Evolutionary conservation across 1,140 invertebrate genomes (phyloP).

Genomic region (Lepidurus arcticus): DNA sequence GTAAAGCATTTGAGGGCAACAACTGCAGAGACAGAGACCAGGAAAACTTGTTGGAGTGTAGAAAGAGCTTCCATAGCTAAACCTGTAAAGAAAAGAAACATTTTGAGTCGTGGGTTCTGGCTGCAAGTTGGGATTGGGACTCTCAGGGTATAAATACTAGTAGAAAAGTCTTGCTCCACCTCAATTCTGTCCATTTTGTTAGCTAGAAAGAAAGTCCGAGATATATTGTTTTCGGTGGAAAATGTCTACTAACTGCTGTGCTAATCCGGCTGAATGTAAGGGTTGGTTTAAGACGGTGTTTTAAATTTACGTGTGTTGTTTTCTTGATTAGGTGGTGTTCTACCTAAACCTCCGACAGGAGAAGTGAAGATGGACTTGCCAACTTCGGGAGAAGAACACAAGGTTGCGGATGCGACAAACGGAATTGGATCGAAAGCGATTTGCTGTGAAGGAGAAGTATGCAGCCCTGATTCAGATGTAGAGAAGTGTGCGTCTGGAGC

Average conservation of each 20-base stretch:
- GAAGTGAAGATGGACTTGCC: not conserved
- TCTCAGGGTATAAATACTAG: not conserved
- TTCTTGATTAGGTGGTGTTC: not conserved
- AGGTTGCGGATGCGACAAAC: not conserved
- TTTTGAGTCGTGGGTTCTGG: not conserved
- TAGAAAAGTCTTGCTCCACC: not conserved
- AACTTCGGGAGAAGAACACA: not conserved
- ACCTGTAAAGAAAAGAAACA: not conserved
- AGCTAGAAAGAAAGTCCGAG: not conserved
- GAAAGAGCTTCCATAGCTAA: constrained; percentile 1
- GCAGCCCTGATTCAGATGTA: not conserved
- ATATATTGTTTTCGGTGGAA: not conserved
- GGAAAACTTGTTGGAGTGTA: not conserved
- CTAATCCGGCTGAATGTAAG: not conserved
- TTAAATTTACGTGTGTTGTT: not conserved
- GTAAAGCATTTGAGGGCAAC: constrained; percentile 1
- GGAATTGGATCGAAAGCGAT: not conserved
- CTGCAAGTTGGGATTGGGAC: not conserved
- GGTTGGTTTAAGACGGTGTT: not conserved
- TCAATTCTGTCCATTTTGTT: not conserved
- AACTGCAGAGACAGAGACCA: not conserved
- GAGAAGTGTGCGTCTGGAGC: not conserved
- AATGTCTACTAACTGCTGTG: not conserved
- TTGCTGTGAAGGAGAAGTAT: not conserved
- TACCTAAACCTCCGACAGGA: not conserved